phyloP scores from a whole-genome alignment of 2,113 vertebrate genomes.

The Shinisaurus crocodilurus region DNA sequence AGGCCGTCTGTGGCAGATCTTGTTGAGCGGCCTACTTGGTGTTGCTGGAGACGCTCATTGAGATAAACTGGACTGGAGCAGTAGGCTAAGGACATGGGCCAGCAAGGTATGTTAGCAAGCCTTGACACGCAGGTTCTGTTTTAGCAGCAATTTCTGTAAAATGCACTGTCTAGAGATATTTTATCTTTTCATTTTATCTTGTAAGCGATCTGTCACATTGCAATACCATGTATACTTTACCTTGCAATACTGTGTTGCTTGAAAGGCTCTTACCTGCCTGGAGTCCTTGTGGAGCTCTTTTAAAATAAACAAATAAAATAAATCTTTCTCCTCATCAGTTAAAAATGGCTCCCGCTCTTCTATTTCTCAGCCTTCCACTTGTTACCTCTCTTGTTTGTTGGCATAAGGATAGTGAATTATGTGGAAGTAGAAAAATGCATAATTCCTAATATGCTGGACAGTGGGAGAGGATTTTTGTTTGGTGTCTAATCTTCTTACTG shows the following conservation, averaged over 20 bases:
- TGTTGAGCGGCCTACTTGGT: no score
- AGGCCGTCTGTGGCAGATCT: no score
- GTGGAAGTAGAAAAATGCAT: not conserved
- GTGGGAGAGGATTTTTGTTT: not conserved
- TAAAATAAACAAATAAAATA: constrained; percentile 24
- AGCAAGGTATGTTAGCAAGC: not conserved
- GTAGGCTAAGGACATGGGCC: not conserved
- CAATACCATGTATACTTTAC: constrained; percentile 1
- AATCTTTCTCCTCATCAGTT: not conserved
- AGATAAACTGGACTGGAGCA: not conserved
- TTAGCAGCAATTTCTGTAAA: not conserved
- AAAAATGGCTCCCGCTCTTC: not conserved
- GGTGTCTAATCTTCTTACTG: not conserved
- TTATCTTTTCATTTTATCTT: constrained; percentile 12
- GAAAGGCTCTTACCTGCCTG: not conserved
- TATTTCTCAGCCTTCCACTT: not conserved
- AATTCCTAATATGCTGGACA: not conserved
- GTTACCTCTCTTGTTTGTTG: not conserved
- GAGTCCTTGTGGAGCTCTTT: not conserved
- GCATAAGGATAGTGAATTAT: not conserved
- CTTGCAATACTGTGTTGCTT: not conserved
- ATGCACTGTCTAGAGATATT: not conserved
- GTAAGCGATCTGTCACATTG: not conserved
- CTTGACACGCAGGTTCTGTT: not conserved
- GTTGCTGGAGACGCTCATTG: no score